Evolutionary conservation across 2,888 invertebrate species (phyloP), one percentile per base, ranked within the genome.

Genomic region (Argynnis bischoffii): DNA sequence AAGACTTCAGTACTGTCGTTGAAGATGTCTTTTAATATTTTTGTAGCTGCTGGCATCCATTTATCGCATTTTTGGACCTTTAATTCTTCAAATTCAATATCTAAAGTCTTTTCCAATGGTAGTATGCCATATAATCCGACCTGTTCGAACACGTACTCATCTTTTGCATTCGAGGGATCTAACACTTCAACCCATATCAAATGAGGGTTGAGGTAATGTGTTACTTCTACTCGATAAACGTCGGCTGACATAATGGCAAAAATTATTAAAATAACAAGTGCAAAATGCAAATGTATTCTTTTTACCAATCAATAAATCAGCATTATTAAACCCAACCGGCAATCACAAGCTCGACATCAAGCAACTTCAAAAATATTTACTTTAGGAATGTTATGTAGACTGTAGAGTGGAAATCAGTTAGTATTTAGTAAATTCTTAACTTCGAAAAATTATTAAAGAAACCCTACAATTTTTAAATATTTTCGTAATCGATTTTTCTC

Each of bases 61-160:
- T 81, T 72, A 1, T 76, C 72, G 63, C 81, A 78, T 50, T 72
- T 72, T 21, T 72, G 70, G 0, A 69, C 71, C 18, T 74, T 74
- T 1, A 88, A 26, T 21, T 68, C 57, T 0, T 77, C 77, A 0
- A 73, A 74, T 1, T 75, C 76, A 0, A 75, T 26, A 41, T 81
- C 78, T 6, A 85, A 64, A 0, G 76, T 75, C 2, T 74, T 75
- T 55, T 83, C 81, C 64, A 81, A 65, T 0, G 90, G 90, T 53
- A 87, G 50, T 41, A 90, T 68, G 0, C 89, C 89, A 61, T 84
- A 87, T 21, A 90, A 70, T 15, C 90, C 90, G 16, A 90, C 79
- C 79, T 90, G 90, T 70, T 90, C 87, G 15, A 88, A 84, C 2
- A 73, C 61, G 71, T 78, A 75, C 3, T 72, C 72, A n/a, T 79